Base-by-base conservation (phyloP, 2,888 invertebrate species). In the Stratiomys singularior region DNA sequence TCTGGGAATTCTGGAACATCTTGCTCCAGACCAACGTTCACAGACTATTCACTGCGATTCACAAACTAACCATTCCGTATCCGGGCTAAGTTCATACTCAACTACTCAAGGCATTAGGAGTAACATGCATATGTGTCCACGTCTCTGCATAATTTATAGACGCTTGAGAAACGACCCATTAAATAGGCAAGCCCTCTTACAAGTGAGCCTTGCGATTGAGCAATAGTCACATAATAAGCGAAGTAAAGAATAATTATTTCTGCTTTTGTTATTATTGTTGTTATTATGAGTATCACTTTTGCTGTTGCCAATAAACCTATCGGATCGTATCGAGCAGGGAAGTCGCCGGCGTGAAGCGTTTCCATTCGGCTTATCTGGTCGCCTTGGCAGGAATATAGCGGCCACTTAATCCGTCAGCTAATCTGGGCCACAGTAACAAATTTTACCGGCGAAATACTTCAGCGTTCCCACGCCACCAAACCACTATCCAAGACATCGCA, bases 391-490 rank as follows among this genome's bases (percentile, higher is more conserved):
- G 44, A 66, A 37, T 64, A 18, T n/a, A 44, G 63, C 63, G 63
- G 66, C 66, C 60, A 60, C 1, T 44, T 64, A 64, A 30, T 37
- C 15, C 37, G 28, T 44, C 44, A 13, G 66, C 37, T 37, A 37
- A 66, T 21, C 66, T 66, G 66, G 44, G 66, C 44, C 44, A 44
- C 27, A 66, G 44, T n/a, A 66, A 23, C 30, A 18, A 15, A 66
- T n/a, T 25, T n/a, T 9, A 13, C 66, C n/a, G 66, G 66, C 44
- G 21, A 66, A 66, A 66, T 66, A 66, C 44, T 66, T 66, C 44
- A 18, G 37, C 44, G 44, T 66, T 66, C 66, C 66, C 66, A 66
- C 66, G 66, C 44, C 66, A 66, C 44, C 44, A 18, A 13, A 23
- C 0, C 18, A 25, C 7, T 25, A 1, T 25, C 25, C 5, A 37